Evolutionary conservation across 2,888 invertebrate species (phyloP).

Genomic region (Dicyrtoma fusca): DNA sequence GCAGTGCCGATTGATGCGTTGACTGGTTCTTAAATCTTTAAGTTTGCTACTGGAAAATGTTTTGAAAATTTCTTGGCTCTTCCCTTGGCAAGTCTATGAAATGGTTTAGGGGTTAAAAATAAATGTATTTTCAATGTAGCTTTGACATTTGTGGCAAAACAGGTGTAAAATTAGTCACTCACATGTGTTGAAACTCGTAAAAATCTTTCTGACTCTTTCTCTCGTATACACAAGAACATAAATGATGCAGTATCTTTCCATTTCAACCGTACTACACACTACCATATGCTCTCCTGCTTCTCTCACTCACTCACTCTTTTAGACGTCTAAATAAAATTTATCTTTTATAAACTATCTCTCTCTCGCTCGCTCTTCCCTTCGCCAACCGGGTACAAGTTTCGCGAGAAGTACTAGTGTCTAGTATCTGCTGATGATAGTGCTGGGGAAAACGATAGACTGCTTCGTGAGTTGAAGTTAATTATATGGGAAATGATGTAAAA

Average conservation of each 20-base stretch:
- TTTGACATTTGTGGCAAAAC: conserved; percentile 55
- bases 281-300: neutral
- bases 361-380: neutral
- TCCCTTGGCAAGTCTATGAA: conserved; percentile 42
- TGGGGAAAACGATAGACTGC: conserved; percentile 2
- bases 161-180: conserved; percentile 56
- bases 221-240: neutral
- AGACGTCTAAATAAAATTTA: neutral
- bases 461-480: conserved; percentile 21
- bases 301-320: neutral
- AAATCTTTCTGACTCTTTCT: conserved; percentile 9
- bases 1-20: no score
- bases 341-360: neutral
- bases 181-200: conserved; percentile 51
- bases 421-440: no score
- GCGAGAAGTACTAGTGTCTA: conserved; percentile 7
- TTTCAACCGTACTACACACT: neutral
- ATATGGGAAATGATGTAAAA: conserved; percentile 32
- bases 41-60: neutral
- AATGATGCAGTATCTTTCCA: neutral
- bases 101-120: conserved; percentile 54
- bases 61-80: conserved; percentile 17
- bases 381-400: neutral
- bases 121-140: conserved; percentile 51
- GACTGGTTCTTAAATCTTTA: no score